These are phyloP conservation scores for Cephalopachus bancanus DNA, from an alignment of 2,797 vertebrate species.

Conservation along the genomic window DNA sequence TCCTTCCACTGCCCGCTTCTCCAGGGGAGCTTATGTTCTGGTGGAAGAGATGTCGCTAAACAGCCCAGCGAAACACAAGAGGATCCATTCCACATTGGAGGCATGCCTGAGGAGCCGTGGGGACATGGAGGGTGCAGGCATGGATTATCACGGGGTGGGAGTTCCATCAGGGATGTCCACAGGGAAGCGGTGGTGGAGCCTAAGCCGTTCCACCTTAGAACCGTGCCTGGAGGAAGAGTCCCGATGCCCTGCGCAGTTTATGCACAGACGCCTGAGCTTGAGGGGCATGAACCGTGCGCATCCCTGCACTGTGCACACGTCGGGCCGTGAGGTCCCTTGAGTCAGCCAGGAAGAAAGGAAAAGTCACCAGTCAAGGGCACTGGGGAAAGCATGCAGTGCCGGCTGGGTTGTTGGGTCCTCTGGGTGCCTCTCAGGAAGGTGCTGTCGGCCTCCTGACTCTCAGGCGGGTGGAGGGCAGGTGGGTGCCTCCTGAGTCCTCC, in stretches of 20 bases:
- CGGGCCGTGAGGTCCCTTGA: not conserved
- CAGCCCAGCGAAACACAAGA: not conserved
- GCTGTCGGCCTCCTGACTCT: not conserved
- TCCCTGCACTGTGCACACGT: not conserved
- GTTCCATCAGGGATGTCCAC: not conserved
- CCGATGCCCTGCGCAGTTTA: fast-evolving
- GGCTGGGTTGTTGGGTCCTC: not conserved
- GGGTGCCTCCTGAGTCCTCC: not conserved
- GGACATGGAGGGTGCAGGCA: not conserved
- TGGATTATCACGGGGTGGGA: not conserved
- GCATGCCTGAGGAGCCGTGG: not conserved
- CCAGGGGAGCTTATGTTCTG: not conserved
- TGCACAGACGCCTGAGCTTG: not conserved
- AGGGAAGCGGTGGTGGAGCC: not conserved
- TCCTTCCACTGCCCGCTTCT: not conserved
- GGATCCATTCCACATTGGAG: not conserved
- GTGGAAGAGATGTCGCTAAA: not conserved
- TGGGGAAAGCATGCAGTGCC: not conserved
- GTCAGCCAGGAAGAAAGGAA: not conserved
- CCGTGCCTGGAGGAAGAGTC: not conserved
- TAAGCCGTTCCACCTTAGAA: not conserved
- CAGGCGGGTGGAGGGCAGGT: not conserved
- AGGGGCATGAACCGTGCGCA: not conserved
- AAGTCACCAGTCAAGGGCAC: not conserved
- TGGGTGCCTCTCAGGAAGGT: not conserved